Evolutionary conservation across 2,888 invertebrate species (phyloP).

Genomic region (Drosophila histrio): DNA sequence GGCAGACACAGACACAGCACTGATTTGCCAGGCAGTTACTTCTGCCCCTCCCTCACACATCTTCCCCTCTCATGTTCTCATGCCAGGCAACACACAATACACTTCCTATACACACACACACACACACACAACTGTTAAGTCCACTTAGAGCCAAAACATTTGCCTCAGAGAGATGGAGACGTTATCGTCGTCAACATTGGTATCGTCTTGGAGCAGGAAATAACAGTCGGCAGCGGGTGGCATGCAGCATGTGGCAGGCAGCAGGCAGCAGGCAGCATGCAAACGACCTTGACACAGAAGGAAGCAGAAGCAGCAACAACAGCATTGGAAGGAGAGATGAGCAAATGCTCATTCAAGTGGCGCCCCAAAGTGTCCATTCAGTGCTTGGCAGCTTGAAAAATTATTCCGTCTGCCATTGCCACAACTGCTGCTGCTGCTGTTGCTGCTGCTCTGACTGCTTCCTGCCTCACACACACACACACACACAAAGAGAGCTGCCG

Average conservation of each 20-base stretch:
- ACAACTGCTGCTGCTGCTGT: background rate
- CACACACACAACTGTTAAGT: slow-evolving; percentile 32
- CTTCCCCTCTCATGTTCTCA: background rate
- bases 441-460: background rate
- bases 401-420: slow-evolving; percentile 38
- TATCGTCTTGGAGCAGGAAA: slow-evolving; percentile 77
- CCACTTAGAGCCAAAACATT: slow-evolving; percentile 52
- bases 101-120: slow-evolving; percentile 44
- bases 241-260: slow-evolving; percentile 22
- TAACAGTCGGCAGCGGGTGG: slow-evolving; percentile 36
- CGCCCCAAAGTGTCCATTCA: slow-evolving; percentile 62
- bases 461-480: slow-evolving; percentile 11
- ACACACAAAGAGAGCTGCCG: slow-evolving; percentile 14
- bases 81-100: slow-evolving; percentile 52
- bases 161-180: slow-evolving; percentile 63
- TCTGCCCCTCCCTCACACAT: slow-evolving; percentile 12
- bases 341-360: slow-evolving; percentile 51
- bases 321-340: slow-evolving; percentile 14
- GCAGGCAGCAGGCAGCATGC: slow-evolving; percentile 39
- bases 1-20: slow-evolving; percentile 37
- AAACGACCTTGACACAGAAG: slow-evolving; percentile 69
- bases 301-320: background rate
- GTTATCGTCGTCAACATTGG: slow-evolving; percentile 65
- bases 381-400: slow-evolving; percentile 70
- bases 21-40: slow-evolving; percentile 34